Conservation (phyloP, 2,888 invertebrate genomes). For the Eledona agricola region DNA sequence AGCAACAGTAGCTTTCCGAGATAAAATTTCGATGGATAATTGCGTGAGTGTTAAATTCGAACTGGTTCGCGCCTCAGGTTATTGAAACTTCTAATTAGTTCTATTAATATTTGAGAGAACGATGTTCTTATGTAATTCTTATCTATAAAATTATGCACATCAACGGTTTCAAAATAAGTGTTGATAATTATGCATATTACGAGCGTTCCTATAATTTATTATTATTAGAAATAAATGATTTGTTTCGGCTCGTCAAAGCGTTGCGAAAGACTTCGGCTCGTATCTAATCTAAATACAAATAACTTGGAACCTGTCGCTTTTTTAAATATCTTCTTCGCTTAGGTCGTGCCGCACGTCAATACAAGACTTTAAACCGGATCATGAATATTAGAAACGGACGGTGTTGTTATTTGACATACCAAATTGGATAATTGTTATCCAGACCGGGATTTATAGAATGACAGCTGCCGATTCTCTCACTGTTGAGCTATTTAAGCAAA, state of each 20-base stretch:
- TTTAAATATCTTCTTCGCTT: neutral
- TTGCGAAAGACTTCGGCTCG: conserved; percentile 6
- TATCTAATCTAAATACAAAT: no score
- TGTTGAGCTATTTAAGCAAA: conserved; percentile 13
- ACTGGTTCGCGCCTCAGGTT: conserved; percentile 19
- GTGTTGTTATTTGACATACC: conserved; percentile 2
- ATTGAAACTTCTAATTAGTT: conserved; percentile 27
- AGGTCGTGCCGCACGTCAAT: neutral
- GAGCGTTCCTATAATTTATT: conserved; percentile 19
- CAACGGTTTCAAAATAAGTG: conserved; percentile 24
- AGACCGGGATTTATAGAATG: neutral
- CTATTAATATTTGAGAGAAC: conserved; percentile 21
- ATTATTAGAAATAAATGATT: conserved; percentile 25
- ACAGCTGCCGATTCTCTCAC: conserved; percentile 15
- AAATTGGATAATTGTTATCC: conserved; percentile 17
- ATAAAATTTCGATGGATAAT: conserved; percentile 18
- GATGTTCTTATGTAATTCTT: conserved; percentile 20
- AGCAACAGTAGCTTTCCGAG: conserved; percentile 16
- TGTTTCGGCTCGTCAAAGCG: conserved; percentile 11
- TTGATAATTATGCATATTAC: conserved; percentile 27
- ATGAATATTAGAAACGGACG: conserved; percentile 10
- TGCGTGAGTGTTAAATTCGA: conserved; percentile 25
- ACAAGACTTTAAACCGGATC: neutral
- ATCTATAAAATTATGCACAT: conserved; percentile 24
- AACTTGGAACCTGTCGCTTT: no score